phyloP scores from a whole-genome alignment of 2,113 vertebrate species.

The Apus apus region DNA sequence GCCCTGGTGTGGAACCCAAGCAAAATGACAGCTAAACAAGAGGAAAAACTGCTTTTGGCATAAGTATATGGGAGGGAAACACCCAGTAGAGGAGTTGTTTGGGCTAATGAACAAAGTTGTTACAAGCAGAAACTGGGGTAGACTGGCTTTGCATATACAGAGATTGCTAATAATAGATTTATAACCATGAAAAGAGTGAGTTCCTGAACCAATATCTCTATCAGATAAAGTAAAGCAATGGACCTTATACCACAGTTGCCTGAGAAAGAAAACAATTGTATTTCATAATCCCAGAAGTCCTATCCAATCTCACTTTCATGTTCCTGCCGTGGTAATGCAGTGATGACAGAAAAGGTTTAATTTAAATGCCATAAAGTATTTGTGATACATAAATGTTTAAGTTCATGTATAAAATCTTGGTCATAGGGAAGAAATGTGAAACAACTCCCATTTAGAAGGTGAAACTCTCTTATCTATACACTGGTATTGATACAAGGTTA shows the following conservation, averaged over 20 bases:
- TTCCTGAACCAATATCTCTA: background rate
- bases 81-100: background rate
- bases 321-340: background rate
- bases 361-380: background rate
- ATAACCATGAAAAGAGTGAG: background rate
- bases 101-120: background rate
- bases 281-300: background rate
- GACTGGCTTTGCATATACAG: background rate
- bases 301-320: background rate
- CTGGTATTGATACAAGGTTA: background rate
- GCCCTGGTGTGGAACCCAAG: background rate
- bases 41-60: background rate
- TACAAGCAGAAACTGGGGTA: background rate
- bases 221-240: background rate
- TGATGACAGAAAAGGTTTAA: background rate
- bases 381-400: background rate
- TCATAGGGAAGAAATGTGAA: background rate
- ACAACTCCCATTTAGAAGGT: background rate
- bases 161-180: background rate
- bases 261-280: background rate
- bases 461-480: background rate
- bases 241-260: background rate
- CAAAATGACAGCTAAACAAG: background rate
- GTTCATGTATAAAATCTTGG: background rate
- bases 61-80: background rate